Base-by-base conservation (phyloP, 2,888 invertebrate species). In the Eustalomyia histrio region DNA sequence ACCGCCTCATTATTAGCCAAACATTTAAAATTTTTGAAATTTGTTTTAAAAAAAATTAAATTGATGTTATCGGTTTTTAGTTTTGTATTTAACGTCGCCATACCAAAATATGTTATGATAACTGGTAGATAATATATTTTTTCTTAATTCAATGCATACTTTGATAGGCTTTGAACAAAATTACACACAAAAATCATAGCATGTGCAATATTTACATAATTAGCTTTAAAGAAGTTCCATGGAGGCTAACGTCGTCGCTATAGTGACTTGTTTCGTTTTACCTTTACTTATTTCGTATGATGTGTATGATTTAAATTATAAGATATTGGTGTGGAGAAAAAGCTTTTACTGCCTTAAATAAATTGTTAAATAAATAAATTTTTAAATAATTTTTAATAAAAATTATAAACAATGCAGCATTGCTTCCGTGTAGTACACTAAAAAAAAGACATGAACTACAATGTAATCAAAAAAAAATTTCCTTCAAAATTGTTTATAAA, bases 181-280 rank as follows among this genome's bases (percentile, higher is more conserved):
- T 53, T 39, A 2, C 0, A 3, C 8, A 58, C 39, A 55, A 35
- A 69, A 76, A 81, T 78, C 69, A 55, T 74, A 52, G 65, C 81
- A 81, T 81, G 71, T 81, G 81, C 78, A 81, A 61, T 71, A 72
- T 75, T 75, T 78, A 75, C 74, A 65, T 81, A 78, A 81, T 81
- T 81, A 81, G 74, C 67, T 74, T 74, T 61, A 55, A 67, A 81
- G 74, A 81, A 74, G 53, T 33, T 78, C 55, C 21, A 29, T 43
- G 81, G 61, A 71, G 78, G 78, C 78, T 81, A 81, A 81, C 60
- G 33, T 10, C 16, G 69, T 81, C 57, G 52, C 67, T 67, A 81
- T 78, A 43, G 69, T 67, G 63, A 74, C 60, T 65, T 68, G 33
- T 53, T 29, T 65, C 63, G 33, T 53, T 29, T 60, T 35, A 50